Evolutionary conservation across 2,888 invertebrate genomes (phyloP), one percentile per base, ranked within the genome.

Genomic region (Drosophila affinis): DNA sequence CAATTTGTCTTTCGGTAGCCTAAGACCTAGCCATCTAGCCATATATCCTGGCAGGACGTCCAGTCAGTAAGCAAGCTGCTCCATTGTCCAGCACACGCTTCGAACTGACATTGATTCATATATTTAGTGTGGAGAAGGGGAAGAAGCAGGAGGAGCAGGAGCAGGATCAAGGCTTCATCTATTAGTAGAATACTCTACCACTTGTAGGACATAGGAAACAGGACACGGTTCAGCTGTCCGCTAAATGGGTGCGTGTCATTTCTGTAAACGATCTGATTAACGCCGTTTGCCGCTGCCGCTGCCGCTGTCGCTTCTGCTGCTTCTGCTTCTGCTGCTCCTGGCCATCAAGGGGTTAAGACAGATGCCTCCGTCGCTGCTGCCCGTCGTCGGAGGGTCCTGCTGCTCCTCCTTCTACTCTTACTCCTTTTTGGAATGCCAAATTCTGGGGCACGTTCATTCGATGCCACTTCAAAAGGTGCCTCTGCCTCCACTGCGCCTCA

Each of bases 71-170:
- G 73, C 70, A 72, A 69, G 81, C 90, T 90, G 89, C 62, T 90
- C 68, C 83, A 79, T 89, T 90, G 88, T 90, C 77, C 82, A 72
- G 58, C 77, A 72, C 81, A 81, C 87, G 87, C 87, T 84, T 77
- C 75, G 64, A 59, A 72, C 73, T 88, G 90, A 90, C 90, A 89
- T 89, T 90, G 89, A 89, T 89, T 90, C 90, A 90, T 90, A 90
- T 87, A 89, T 87, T 89, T 88, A 78, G 75, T 76, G 21, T 52
- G 58, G 18, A 10, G 51, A 53, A 62, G 63, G 51, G 27, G 34
- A n/a, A 49, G 29, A 12, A n/a, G 51, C 3, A 14, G n/a, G 10
- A 32, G 32, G n/a, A 46, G 9, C 9, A 17, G 46, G 17, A 34
- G 34, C 34, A 39, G 39, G 14, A 14, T n/a, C 39, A 39, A n/a